Conservation (phyloP, 2,113 vertebrate species). For the Aramus guarauna region DNA sequence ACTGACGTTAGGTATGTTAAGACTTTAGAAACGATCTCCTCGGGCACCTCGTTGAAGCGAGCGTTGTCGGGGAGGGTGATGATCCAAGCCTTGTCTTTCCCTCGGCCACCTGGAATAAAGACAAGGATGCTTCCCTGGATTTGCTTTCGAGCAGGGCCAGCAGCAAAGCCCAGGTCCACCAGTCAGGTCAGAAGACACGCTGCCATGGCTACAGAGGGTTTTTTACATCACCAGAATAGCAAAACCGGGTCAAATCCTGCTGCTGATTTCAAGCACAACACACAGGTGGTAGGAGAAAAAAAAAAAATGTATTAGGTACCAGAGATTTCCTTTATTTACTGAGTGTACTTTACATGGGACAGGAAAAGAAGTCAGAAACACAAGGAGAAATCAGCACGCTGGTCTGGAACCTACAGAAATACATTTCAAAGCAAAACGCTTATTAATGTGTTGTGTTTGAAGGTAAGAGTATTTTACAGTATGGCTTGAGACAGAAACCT, state of each 20-base stretch:
- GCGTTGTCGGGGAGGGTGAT: conserved; percentile 93
- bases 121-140: background rate
- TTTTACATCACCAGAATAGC: background rate
- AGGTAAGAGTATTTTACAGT: background rate
- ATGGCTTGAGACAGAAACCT: conserved; percentile 14
- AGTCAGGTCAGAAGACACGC: fast-evolving
- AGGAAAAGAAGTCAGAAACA: background rate
- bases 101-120: conserved; percentile 84
- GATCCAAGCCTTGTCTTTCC: conserved; percentile 89
- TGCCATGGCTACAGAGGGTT: fast-evolving
- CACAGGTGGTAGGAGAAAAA: background rate
- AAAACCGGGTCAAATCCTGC: background rate
- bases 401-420: background rate
- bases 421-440: background rate
- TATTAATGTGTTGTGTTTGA: background rate
- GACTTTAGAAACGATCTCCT: conserved; percentile 85
- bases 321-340: background rate
- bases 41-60: conserved; percentile 86
- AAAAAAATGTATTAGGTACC: fast-evolving
- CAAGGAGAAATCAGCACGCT: background rate
- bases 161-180: background rate
- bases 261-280: background rate
- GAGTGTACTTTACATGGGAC: background rate
- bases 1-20: conserved; percentile 88
- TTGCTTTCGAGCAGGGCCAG: background rate